Percentiles rank a stretch among this genome's conserved stretches.
These are phyloP conservation scores for Nomada ferruginata DNA, from an alignment of 2,888 invertebrate species.

Conservation along the genomic window DNA sequence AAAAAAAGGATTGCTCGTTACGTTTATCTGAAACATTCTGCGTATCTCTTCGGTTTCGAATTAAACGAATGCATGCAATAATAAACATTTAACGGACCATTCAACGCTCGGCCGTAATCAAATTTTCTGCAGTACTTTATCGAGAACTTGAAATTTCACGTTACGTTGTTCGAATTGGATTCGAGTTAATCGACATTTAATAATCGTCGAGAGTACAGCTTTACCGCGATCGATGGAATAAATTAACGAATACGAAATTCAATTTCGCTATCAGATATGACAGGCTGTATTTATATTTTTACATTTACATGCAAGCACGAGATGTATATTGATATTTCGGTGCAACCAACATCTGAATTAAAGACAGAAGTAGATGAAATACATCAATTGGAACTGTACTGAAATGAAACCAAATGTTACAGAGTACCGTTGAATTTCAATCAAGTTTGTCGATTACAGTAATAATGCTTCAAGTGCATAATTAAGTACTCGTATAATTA, in stretches of 20 bases:
- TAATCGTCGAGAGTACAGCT: too few species aligned
- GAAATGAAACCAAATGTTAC: too few species aligned
- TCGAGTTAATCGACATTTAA: conserved; percentile 9
- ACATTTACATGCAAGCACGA: neutral
- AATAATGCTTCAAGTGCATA: too few species aligned
- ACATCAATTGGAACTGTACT: neutral
- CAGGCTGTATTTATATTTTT: neutral
- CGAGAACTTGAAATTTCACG: neutral
- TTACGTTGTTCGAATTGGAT: neutral
- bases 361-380: neutral
- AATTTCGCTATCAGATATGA: neutral
- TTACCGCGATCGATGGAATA: neutral
- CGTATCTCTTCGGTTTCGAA: neutral
- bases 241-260: neutral
- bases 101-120: neutral
- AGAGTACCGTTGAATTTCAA: neutral
- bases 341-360: neutral
- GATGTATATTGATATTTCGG: neutral
- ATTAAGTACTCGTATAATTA: too few species aligned
- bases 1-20: neutral
- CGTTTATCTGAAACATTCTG: neutral
- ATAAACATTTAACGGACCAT: neutral
- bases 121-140: neutral
- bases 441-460: neutral
- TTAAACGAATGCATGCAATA: neutral